Conservation (phyloP, 23 tunicate genomes). For the Trididemnum clinides region DNA sequence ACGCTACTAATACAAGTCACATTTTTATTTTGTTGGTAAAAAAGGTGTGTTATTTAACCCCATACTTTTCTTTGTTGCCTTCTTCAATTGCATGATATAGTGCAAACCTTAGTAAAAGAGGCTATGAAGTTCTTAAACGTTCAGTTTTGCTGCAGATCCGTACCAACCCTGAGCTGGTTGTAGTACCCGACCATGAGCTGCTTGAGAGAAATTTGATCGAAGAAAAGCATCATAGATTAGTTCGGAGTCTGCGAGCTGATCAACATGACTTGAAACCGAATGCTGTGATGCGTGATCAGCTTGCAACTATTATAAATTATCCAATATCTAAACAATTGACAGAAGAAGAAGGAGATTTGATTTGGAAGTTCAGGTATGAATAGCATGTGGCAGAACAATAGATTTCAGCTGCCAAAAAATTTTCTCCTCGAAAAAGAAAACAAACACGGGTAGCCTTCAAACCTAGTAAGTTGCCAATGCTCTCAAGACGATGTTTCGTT, state of each 20-base stretch:
- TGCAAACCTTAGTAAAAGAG: too few relatives aligned
- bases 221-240: conserved; percentile 92
- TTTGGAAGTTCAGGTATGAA: conserved; percentile 81
- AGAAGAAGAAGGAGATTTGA: conserved; percentile 87
- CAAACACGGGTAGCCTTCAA: not conserved
- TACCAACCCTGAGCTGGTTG: conserved; percentile 73
- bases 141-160: conserved; percentile 49
- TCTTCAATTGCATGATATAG: too few relatives aligned
- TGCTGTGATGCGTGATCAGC: conserved; percentile 83
- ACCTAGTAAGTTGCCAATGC: too few relatives aligned
- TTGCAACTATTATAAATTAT: conserved; percentile 62
- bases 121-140: too few relatives aligned
- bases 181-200: conserved; percentile 87
- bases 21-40: too few relatives aligned
- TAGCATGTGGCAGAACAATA: not conserved
- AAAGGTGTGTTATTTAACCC: too few relatives aligned
- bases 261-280: conserved; percentile 93
- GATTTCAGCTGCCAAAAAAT: not conserved
- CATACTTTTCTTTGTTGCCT: too few relatives aligned
- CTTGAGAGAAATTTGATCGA: conserved; percentile 74
- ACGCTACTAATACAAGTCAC: too few relatives aligned
- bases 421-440: not conserved
- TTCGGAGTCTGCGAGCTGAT: conserved; percentile 63
- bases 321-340: conserved; percentile 77
- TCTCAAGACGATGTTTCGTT: too few relatives aligned